phyloP scores from a whole-genome alignment of 2,888 invertebrate species.

The Catocala nupta region DNA sequence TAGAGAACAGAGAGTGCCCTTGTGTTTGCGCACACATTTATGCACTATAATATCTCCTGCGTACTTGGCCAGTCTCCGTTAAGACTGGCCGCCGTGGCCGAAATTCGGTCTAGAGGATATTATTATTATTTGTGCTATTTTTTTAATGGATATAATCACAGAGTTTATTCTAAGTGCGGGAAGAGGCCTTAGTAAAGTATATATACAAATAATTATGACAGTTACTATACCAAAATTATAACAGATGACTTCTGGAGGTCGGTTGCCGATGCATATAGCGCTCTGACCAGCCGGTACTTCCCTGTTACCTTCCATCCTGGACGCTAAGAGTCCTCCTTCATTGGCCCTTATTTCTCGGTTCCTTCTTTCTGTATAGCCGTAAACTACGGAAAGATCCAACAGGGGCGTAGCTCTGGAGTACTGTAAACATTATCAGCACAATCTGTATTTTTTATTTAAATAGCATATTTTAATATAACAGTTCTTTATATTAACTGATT shows the following conservation, averaged over 20 bases:
- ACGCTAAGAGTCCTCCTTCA: constrained; percentile 53
- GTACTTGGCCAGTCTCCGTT: too few relatives aligned
- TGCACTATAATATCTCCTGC: too few relatives aligned
- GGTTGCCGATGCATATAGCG: constrained; percentile 44
- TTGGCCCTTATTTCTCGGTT: constrained; percentile 40
- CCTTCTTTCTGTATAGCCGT: constrained; percentile 48
- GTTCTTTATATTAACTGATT: too few relatives aligned
- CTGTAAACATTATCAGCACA: constrained; percentile 3
- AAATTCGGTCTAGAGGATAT: too few relatives aligned
- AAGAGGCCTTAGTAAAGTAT: too few relatives aligned
- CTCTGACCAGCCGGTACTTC: constrained; percentile 50
- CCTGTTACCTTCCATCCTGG: constrained; percentile 51
- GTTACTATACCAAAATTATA: constrained; percentile 56
- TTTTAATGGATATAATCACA: too few relatives aligned
- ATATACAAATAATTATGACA: too few relatives aligned
- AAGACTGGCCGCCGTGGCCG: too few relatives aligned
- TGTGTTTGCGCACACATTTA: too few relatives aligned
- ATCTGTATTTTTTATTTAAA: not conserved
- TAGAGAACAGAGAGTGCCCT: too few relatives aligned
- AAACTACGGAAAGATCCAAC: constrained; percentile 53
- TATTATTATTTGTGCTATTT: too few relatives aligned
- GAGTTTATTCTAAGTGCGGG: too few relatives aligned
- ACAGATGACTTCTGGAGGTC: constrained; percentile 61
- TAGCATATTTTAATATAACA: not conserved
- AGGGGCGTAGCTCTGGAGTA: constrained; percentile 53